phyloP scores from a whole-genome alignment of 2,113 vertebrate species.

The Tyto alba region DNA sequence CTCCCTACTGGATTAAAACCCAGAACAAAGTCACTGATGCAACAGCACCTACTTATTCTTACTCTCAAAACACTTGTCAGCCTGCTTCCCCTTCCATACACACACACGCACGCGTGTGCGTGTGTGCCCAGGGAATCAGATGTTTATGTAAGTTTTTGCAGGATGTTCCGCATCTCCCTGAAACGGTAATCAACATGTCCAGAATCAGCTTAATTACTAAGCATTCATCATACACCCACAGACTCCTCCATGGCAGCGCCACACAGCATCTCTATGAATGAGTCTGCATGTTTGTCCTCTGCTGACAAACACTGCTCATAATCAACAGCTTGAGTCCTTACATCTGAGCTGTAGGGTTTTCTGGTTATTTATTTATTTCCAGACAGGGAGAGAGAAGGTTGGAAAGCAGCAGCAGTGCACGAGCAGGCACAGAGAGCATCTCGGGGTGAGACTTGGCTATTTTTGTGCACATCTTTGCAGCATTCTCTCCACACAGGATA shows the following conservation, averaged over 20 bases:
- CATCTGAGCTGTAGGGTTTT: background rate
- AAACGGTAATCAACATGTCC: slow-evolving; percentile 12
- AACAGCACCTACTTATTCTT: background rate
- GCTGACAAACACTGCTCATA: background rate
- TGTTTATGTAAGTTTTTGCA: slow-evolving; percentile 43
- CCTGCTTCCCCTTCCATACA: background rate
- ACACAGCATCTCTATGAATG: background rate
- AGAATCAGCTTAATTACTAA: slow-evolving; percentile 46
- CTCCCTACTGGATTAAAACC: background rate
- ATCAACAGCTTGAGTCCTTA: background rate
- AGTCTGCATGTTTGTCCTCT: background rate
- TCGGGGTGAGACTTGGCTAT: background rate
- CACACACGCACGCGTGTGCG: background rate
- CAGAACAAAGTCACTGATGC: background rate
- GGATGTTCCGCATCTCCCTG: slow-evolving; percentile 10
- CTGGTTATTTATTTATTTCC: background rate
- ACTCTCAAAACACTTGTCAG: background rate
- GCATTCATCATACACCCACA: slow-evolving; percentile 25
- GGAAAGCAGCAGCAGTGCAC: background rate
- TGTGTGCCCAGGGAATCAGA: background rate
- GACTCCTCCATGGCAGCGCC: background rate
- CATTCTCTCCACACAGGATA: background rate
- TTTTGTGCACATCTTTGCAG: background rate
- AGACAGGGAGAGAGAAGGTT: background rate
- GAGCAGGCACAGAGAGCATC: background rate